Evolutionary conservation across 1,140 invertebrate genomes (phyloP).

Genomic region (Trinorchestia longiramus): DNA sequence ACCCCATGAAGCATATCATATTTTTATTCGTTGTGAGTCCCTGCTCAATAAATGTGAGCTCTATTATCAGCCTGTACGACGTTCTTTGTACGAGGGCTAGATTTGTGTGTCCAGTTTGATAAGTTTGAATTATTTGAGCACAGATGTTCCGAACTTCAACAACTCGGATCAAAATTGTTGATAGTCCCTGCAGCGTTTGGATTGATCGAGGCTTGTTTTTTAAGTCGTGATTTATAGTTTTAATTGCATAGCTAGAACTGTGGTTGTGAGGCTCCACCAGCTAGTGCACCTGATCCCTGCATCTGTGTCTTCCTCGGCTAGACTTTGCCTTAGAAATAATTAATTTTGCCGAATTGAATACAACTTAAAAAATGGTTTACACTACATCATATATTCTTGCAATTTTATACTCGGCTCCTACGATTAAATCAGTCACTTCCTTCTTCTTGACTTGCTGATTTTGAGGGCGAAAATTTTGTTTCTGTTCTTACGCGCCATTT

Average conservation of each 20-base stretch:
- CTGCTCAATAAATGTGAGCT: not conserved
- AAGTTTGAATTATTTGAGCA: not conserved
- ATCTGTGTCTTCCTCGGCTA: not conserved
- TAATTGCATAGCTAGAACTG: not conserved
- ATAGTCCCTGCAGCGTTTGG: not conserved
- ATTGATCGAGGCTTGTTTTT: not conserved
- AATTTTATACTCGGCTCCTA: not conserved
- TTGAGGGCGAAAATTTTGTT: not conserved
- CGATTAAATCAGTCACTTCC: too few species aligned
- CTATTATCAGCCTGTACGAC: not conserved
- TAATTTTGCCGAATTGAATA: not conserved
- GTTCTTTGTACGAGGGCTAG: not conserved
- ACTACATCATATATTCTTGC: not conserved
- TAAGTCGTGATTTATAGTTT: not conserved
- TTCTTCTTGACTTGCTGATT: not conserved
- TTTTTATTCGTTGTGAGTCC: not conserved
- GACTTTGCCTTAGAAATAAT: not conserved
- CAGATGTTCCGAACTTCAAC: not conserved
- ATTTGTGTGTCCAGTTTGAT: not conserved
- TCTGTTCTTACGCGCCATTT: too few species aligned
- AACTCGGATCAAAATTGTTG: not conserved
- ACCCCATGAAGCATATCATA: not conserved
- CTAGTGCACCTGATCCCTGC: not conserved
- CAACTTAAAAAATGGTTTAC: not conserved
- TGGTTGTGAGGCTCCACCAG: not conserved